Evolutionary conservation across 1,140 invertebrate genomes (phyloP), one percentile per base, ranked within the genome.

Genomic region (Drosophila cardini): DNA sequence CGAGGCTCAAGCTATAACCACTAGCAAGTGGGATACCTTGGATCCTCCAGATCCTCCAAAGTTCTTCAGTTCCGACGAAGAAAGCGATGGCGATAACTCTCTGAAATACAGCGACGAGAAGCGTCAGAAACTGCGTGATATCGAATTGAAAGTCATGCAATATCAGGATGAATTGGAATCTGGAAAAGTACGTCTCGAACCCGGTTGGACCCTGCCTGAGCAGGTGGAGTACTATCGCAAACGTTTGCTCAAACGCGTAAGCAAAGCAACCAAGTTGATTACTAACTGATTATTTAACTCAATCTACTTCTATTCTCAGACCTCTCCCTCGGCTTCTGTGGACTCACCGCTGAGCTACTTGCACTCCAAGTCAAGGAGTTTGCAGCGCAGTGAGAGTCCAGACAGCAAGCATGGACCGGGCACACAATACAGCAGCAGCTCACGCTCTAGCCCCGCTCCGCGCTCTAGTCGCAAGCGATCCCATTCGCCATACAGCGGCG

Each of bases 111-210:
- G 94, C 89, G 96, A 98, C 92, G 96, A 97, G 90, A 95, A 96
- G 76, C 94, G 98, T 40, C 95, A 95, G 72, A 96, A 96, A 92
- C 93, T 99, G 40, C 94, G 98, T 56, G 98, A 98, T 92, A 97
- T 99, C 79, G 98, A 99, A 94, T 93, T 98, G 45, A 98, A 98
- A 93, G 97, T 97, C 11, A 94, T 99, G 93, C 96, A 98, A 90
- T 99, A 98, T 93, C 98, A 98, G 93, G 98, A 99, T 94, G 98
- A 99, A 93, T 92, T 99, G 46, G 98, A 99, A 93, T 96, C 95
- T 13, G 97, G 98, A 2, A 94, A 95, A 83, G 93, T 96, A 63
- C 94, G 94, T 40, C 90, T 97, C 1, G 97, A 98, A 92, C 92
- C 95, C 16, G 96, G 95, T 6, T 96, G 97, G 94, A 95, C 95